A percentile compares a stretch with the other conserved stretches of the same genome.
Evolutionary conservation across 2,113 vertebrate species (phyloP).

Genomic region (Cepphus grylle): DNA sequence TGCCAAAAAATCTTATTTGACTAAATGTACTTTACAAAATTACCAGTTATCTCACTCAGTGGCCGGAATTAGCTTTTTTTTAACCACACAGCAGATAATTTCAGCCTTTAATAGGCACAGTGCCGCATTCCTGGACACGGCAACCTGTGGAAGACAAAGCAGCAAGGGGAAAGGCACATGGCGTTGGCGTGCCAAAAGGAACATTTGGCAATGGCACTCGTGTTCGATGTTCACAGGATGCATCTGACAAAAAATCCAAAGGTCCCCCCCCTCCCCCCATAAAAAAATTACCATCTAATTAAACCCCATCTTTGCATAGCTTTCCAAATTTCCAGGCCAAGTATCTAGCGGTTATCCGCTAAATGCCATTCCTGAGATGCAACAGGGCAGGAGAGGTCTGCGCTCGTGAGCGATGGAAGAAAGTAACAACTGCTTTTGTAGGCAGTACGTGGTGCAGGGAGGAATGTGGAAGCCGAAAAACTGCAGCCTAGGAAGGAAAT

Average conservation of each 20-base stretch:
- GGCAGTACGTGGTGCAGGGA: neutral
- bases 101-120: neutral
- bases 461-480: neutral
- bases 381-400: neutral
- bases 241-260: neutral
- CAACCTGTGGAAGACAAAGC: neutral
- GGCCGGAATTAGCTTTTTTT: neutral
- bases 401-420: neutral
- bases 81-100: slow-evolving; percentile 15
- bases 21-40: slow-evolving; percentile 39
- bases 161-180: neutral
- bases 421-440: neutral
- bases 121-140: neutral
- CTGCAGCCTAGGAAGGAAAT: neutral
- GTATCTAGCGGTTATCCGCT: neutral
- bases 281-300: slow-evolving; percentile 10
- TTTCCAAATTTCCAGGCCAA: neutral
- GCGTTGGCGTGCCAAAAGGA: neutral
- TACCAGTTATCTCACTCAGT: neutral
- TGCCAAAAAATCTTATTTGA: slow-evolving; percentile 47
- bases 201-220: neutral
- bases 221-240: neutral
- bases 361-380: neutral
- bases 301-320: neutral
- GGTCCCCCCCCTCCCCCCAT: fast-evolving